Conservation (phyloP, 2,797 vertebrate genomes). For the Anguilla anguilla region DNA sequence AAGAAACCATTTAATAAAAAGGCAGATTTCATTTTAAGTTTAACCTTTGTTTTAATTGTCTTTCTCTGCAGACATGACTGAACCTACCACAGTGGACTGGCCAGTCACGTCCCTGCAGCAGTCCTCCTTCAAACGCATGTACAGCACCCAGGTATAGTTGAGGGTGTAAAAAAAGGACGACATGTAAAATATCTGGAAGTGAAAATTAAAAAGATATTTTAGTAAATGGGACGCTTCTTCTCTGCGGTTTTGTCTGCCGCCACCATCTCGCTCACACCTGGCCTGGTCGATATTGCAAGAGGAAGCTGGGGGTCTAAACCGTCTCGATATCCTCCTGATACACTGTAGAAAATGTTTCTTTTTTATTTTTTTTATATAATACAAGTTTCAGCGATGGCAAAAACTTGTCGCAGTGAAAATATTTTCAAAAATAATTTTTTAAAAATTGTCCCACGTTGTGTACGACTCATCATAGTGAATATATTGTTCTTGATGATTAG, state of each 20-base stretch:
- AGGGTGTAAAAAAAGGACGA: slow-evolving; percentile 74
- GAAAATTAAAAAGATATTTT: not conserved
- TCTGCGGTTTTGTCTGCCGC: not conserved
- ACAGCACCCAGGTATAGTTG: slow-evolving; percentile 76
- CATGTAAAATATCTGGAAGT: slow-evolving; percentile 69
- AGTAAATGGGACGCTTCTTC: not conserved
- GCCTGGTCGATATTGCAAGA: too few species aligned
- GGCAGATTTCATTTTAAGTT: not conserved
- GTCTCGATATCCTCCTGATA: not conserved
- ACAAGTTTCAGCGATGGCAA: not conserved
- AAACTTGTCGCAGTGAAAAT: not conserved
- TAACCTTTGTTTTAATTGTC: not conserved
- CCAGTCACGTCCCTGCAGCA: slow-evolving; percentile 59
- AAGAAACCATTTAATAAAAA: not conserved
- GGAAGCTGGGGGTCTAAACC: not conserved
- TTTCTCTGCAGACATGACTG: not conserved
- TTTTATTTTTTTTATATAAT: too few species aligned
- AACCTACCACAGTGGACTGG: slow-evolving; percentile 58
- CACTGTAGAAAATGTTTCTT: not conserved
- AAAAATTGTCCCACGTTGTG: not conserved
- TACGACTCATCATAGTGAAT: not conserved
- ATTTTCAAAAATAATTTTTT: not conserved
- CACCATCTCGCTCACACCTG: not conserved
- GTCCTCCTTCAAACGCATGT: slow-evolving; percentile 68
- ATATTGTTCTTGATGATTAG: not conserved